phyloP scores from a whole-genome alignment of 53 echinoderm and acorn worm species.

The Arbacia lixula region DNA sequence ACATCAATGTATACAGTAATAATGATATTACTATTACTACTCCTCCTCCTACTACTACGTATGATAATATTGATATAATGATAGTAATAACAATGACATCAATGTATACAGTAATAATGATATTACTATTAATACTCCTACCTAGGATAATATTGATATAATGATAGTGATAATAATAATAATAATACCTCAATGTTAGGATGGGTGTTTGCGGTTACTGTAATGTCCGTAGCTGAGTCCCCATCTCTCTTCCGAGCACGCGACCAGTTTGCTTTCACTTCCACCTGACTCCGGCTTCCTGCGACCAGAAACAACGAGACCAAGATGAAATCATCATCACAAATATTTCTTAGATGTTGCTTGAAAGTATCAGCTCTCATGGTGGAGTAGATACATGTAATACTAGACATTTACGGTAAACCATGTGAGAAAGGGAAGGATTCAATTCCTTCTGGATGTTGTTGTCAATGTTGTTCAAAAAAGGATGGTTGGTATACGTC shows the following conservation, averaged over 20 bases:
- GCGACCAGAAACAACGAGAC: background rate
- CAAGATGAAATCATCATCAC: too few species aligned
- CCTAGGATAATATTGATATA: background rate
- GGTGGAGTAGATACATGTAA: too few species aligned
- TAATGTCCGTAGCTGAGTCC: conserved; percentile 85
- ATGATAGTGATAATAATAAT: background rate
- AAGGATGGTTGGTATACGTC: too few species aligned
- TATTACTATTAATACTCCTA: background rate
- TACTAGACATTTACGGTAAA: too few species aligned
- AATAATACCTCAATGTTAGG: conserved; percentile 81
- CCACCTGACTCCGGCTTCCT: conserved; percentile 86
- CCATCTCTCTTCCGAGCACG: conserved; percentile 90
- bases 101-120: background rate
- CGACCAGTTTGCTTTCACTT: conserved; percentile 91
- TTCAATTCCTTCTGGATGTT: too few species aligned
- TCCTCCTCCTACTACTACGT: too few species aligned
- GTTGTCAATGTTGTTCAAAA: too few species aligned
- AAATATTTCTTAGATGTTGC: too few species aligned
- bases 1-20: background rate
- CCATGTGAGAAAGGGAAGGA: too few species aligned
- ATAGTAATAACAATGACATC: background rate
- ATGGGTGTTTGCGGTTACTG: conserved; percentile 80
- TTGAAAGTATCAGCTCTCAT: too few species aligned
- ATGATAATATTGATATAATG: background rate
- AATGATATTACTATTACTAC: background rate